Evolutionary conservation across 1,140 invertebrate genomes (phyloP), one percentile per base, ranked within the genome.

Genomic region (Conus ventricosus): DNA sequence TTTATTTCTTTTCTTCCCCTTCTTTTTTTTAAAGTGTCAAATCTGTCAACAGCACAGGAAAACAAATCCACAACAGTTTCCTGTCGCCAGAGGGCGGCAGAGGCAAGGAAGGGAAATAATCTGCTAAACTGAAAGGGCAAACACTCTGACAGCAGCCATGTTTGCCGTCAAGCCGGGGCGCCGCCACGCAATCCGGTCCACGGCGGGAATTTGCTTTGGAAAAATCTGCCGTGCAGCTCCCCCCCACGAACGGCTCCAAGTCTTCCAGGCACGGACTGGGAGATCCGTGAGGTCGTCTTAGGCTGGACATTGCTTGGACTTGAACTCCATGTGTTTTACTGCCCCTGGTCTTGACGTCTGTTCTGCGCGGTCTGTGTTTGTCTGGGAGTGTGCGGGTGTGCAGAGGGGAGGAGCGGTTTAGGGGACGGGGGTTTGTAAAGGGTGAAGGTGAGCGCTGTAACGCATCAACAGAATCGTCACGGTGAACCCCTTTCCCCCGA

Each of bases 61-160:
- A 71, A 23, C 76, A 51, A 51, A 51, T 54, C 80, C 13, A 81
- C 80, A 81, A 54, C 80, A 23, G 39, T 54, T 81, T 81, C 80
- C 80, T 53, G 80, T 23, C 39, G 51, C 13, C 39, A 54, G 80
- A 54, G 39, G 51, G 80, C 51, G 53, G 10, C 5, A n/a, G 53
- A 81, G 80, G 17, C 51, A 27, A 10, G 25, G 11, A 54, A 51
- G 51, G 80, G 80, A 10, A 54, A 54, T 81, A 81, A 81, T 81
- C 80, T 81, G 80, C 80, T 81, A n/a, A 84, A 84, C 82, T 84
- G 82, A 84, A 84, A 84, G 20, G 54, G 57, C 82, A 84, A 84
- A 84, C 82, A 84, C 54, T 63, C 54, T 84, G 82, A 84, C 82
- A 84, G 54, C 8, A 4, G 57, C 55, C 23, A 63, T 84, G 82